Base-by-base conservation (phyloP, 2,113 vertebrate species). In the Antechinus stuartii region DNA sequence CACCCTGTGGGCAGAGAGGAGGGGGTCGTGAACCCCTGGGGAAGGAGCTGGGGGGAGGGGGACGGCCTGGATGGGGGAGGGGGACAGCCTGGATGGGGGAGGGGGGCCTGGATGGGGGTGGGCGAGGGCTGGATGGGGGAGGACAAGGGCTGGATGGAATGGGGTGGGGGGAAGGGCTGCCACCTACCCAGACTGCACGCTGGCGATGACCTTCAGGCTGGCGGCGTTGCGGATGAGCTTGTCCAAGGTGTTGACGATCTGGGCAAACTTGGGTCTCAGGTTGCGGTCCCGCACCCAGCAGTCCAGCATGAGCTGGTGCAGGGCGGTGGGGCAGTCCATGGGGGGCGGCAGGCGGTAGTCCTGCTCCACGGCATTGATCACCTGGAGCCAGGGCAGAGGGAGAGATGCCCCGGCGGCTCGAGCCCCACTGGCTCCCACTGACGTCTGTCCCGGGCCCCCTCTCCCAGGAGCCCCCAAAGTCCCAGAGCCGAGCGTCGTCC, bases 271-370 rank as follows among this genome's bases (percentile, higher is more conserved):
- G 96, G 99, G 99, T 97, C 99, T 98, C 56, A 99, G 98, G 98
- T 99, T 99, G 96, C 99, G 99, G 98, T 99, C 99, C 95, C 99
- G 99, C 94, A 99, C 99, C 99, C 99, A 99, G 98, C 99, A 99
- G 99, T 99, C 99, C 97, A 99, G 94, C 99, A 99, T 99, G 97
- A 99, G 99, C 98, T 99, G 99, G 97, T 99, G 99, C 89, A 99
- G 98, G 0, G 99, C 99, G 0, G 99, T 99, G 96, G 99, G 99
- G 98, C 99, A 99, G 98, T 99, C 99, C 99, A 99, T 99, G 93
- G 99, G 99, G 2, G 99, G 99, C 12, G 99, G 99, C 96, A 99
- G 98, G 98, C 99, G 99, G 97, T 99, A 99, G 96, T 99, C 99
- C 98, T 99, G 99, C 98, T 99, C 99, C 96, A 99, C 99, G 0